Evolutionary conservation across 2,113 vertebrate species (phyloP).

Genomic region (Cairina moschata): DNA sequence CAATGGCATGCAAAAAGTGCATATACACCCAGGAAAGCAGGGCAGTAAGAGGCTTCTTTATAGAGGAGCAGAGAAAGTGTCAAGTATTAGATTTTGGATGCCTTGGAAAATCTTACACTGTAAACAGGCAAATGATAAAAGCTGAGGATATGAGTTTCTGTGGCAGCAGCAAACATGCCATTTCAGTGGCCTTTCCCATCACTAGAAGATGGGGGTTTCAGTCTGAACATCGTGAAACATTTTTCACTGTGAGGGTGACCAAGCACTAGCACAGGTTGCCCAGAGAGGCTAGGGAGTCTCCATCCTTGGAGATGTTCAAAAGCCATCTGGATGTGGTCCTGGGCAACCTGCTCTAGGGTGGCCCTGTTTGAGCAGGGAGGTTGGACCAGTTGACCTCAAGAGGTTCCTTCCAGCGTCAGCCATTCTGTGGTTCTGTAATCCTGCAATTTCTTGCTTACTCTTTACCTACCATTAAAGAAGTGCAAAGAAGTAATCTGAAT

Average conservation of each 20-base stretch:
- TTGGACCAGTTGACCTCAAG: no score
- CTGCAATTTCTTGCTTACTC: background rate
- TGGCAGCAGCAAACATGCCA: background rate
- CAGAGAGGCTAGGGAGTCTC: no score
- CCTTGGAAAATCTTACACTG: background rate
- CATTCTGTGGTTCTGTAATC: no score
- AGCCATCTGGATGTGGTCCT: no score
- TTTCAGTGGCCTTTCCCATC: background rate
- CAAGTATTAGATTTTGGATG: background rate
- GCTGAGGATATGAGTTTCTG: background rate
- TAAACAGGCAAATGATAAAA: background rate
- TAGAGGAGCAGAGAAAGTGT: background rate
- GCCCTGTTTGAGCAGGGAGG: no score
- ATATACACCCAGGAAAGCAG: accelerated
- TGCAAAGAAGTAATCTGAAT: background rate
- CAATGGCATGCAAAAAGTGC: background rate
- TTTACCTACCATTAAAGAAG: background rate
- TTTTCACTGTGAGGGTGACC: no score
- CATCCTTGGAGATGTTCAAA: no score
- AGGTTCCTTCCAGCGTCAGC: no score
- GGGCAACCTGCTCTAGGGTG: no score
- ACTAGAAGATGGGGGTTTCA: no score
- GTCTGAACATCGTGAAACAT: no score
- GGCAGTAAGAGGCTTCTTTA: background rate
- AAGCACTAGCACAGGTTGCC: no score